A percentile compares a stretch with the other conserved stretches of the same genome.
Evolutionary conservation across 2,113 vertebrate genomes (phyloP).

Genomic region (Silurus asotus): DNA sequence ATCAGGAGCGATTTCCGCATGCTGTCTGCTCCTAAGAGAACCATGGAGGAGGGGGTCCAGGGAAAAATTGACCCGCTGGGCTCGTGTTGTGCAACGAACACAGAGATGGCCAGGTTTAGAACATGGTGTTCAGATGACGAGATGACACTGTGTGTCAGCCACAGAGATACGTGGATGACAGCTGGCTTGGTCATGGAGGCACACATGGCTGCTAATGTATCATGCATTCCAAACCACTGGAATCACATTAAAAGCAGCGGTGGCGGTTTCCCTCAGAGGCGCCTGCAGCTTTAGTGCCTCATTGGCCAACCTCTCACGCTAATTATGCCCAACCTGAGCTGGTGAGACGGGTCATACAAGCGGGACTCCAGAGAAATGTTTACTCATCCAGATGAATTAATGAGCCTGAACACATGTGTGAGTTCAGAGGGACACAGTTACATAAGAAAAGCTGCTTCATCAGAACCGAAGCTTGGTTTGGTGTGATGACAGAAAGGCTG

Average conservation of each 20-base stretch:
- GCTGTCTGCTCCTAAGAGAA: constrained; percentile 49
- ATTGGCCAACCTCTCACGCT: constrained; percentile 47
- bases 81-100: neutral
- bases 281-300: constrained; percentile 35
- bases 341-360: constrained; percentile 35
- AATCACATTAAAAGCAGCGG: constrained; percentile 54
- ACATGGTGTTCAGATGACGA: constrained; percentile 4
- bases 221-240: constrained; percentile 72
- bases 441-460: constrained; percentile 13
- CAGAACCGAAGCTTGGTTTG: neutral
- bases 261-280: constrained; percentile 39
- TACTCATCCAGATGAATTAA: constrained; percentile 39
- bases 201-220: constrained; percentile 70
- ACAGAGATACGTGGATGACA: constrained; percentile 42
- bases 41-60: constrained; percentile 10
- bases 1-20: constrained; percentile 56
- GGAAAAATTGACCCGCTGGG: neutral
- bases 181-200: constrained; percentile 62
- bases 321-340: constrained; percentile 64
- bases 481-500: constrained; percentile 2
- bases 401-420: constrained; percentile 30
- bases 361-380: constrained; percentile 37
- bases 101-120: constrained; percentile 12
- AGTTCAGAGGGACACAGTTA: constrained; percentile 11
- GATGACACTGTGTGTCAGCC: constrained; percentile 7